Percentiles rank a stretch among this genome's conserved stretches.
These are phyloP conservation scores for Dysmachus trigonus DNA, from an alignment of 2,888 invertebrate genomes.

Conservation along the genomic window DNA sequence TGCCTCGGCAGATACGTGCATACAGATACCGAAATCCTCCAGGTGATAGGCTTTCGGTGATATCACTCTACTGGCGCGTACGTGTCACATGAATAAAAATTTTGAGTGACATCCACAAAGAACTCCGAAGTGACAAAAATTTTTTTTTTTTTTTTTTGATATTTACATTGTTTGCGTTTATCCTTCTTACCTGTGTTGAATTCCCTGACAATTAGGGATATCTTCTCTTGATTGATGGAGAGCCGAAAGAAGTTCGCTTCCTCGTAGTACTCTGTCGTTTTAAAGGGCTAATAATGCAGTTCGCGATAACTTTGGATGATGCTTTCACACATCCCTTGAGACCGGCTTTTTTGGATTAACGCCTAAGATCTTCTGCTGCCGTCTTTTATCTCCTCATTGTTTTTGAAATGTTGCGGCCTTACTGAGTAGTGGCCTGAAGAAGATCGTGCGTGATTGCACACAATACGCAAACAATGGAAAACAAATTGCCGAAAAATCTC, in stretches of 20 bases:
- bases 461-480: slow-evolving; percentile 45
- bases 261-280: neutral
- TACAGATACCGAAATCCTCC: slow-evolving; percentile 12
- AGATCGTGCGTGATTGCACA: slow-evolving; percentile 46
- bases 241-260: slow-evolving; percentile 6
- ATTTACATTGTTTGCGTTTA: slow-evolving; percentile 32
- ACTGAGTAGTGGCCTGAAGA: neutral
- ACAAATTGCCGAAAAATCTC: slow-evolving; percentile 48
- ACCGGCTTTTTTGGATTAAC: neutral
- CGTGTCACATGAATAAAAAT: slow-evolving; percentile 48
- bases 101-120: slow-evolving; percentile 48
- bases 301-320: neutral
- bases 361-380: neutral
- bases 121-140: slow-evolving; percentile 43
- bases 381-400: slow-evolving; percentile 1
- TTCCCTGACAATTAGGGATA: slow-evolving; percentile 48
- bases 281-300: neutral
- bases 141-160: slow-evolving; percentile 17
- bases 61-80: slow-evolving; percentile 20
- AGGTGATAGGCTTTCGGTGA: slow-evolving; percentile 11
- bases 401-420: neutral
- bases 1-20: slow-evolving; percentile 14
- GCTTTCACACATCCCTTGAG: neutral
- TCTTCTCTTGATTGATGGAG: slow-evolving; percentile 47
- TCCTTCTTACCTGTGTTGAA: slow-evolving; percentile 49